Evolutionary conservation across 2,888 invertebrate genomes (phyloP).

Genomic region (Orthosia gracilis): DNA sequence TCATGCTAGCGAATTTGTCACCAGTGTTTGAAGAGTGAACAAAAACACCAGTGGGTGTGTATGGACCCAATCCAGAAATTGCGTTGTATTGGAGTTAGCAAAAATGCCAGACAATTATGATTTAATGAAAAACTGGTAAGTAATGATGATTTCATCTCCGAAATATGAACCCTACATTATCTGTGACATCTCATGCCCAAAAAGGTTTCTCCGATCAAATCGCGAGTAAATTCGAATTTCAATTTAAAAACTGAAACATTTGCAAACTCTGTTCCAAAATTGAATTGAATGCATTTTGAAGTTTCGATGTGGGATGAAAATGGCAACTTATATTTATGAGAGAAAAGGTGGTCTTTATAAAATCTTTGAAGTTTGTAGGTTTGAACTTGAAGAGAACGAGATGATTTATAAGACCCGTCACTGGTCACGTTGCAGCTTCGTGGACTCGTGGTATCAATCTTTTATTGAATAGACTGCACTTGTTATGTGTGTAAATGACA

Average conservation of each 20-base stretch:
- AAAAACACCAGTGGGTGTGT: conserved; percentile 8
- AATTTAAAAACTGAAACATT: neutral
- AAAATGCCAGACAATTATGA: neutral
- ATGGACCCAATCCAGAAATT: neutral
- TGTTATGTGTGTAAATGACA: conserved; percentile 75
- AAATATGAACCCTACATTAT: neutral
- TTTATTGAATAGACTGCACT: conserved; percentile 70
- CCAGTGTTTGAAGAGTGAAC: conserved; percentile 55
- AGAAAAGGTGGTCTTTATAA: neutral
- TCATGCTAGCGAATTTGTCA: conserved; percentile 61
- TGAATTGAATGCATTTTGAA: too few relatives aligned
- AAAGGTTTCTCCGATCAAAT: neutral
- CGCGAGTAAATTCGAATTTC: neutral
- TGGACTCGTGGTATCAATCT: conserved; percentile 60
- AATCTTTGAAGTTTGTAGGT: neutral
- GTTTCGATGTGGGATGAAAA: neutral
- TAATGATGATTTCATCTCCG: neutral
- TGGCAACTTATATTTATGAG: neutral
- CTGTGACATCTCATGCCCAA: neutral
- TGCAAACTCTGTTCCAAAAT: neutral
- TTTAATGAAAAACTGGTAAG: neutral
- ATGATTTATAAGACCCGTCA: conserved; percentile 18
- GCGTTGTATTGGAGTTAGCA: neutral
- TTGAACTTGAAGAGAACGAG: conserved; percentile 26
- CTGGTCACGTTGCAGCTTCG: conserved; percentile 54